These are phyloP conservation scores for Nomada ruficornis DNA, from an alignment of 2,888 invertebrate species.

Conservation along the genomic window DNA sequence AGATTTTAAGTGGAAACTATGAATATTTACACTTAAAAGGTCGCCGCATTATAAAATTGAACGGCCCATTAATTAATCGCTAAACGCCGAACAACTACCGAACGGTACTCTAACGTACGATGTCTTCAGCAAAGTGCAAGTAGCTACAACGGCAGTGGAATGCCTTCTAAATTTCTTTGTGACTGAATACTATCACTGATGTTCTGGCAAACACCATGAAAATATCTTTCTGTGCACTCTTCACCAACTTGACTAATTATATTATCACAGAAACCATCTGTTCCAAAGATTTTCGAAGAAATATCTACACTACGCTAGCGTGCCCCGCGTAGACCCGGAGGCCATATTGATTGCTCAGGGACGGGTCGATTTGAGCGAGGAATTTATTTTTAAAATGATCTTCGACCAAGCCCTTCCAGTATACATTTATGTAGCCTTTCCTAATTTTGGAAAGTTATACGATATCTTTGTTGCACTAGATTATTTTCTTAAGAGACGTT, in stretches of 20 bases:
- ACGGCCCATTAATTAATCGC: constrained; percentile 11
- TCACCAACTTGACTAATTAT: constrained; percentile 58
- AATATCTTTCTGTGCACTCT: constrained; percentile 51
- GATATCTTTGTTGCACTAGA: background rate
- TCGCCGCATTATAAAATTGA: constrained; percentile 25
- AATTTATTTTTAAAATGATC: constrained; percentile 68
- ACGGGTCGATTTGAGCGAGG: constrained; percentile 69
- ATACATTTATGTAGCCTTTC: constrained; percentile 22
- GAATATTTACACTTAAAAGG: constrained; percentile 26
- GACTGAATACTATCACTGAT: constrained; percentile 59
- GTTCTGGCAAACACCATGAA: constrained; percentile 41
- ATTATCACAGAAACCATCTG: constrained; percentile 48
- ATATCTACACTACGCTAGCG: constrained; percentile 63
- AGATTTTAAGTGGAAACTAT: constrained; percentile 37
- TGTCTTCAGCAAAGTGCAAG: constrained; percentile 51
- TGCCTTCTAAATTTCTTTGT: constrained; percentile 58
- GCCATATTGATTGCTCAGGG: constrained; percentile 78
- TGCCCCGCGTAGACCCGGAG: constrained; percentile 71
- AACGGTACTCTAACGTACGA: constrained; percentile 44
- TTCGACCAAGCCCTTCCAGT: constrained; percentile 52
- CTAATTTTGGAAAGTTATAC: constrained; percentile 4
- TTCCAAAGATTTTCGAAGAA: constrained; percentile 53
- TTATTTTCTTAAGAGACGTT: background rate
- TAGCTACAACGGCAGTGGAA: constrained; percentile 31
- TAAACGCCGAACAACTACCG: constrained; percentile 17